phyloP scores from a whole-genome alignment of 2,888 invertebrate genomes.

The Phyllotreta striolata region DNA sequence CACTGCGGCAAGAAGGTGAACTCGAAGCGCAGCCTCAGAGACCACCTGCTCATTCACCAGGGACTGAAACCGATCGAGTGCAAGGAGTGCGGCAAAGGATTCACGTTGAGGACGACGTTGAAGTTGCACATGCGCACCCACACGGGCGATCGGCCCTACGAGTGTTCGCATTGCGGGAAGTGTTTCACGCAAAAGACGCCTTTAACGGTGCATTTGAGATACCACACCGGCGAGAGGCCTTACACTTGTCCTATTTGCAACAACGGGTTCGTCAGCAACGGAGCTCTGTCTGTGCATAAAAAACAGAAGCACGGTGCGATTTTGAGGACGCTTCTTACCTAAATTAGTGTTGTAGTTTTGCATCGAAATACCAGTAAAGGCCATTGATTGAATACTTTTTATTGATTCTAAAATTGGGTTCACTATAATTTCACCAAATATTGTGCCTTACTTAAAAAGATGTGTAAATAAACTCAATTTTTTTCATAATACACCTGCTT shows the following conservation, averaged over 20 bases:
- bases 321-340: neutral
- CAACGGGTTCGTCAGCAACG: slow-evolving; percentile 52
- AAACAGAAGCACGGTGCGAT: slow-evolving; percentile 46
- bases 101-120: slow-evolving; percentile 56
- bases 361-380: too few species aligned
- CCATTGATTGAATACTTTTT: too few species aligned
- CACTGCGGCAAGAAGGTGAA: slow-evolving; percentile 54
- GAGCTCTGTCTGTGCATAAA: slow-evolving; percentile 49
- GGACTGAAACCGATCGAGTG: slow-evolving; percentile 54
- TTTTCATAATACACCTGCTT: neutral
- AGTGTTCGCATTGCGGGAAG: slow-evolving; percentile 52
- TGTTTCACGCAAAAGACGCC: slow-evolving; percentile 54
- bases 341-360: too few species aligned
- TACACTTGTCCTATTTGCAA: slow-evolving; percentile 51
- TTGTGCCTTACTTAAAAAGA: neutral
- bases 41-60: slow-evolving; percentile 60
- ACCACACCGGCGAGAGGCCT: slow-evolving; percentile 53
- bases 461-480: neutral
- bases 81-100: slow-evolving; percentile 58
- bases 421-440: neutral
- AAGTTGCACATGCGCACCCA: slow-evolving; percentile 58
- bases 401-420: too few species aligned
- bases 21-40: slow-evolving; percentile 49
- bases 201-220: slow-evolving; percentile 50
- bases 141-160: slow-evolving; percentile 57